A percentile compares a stretch with the other conserved stretches of the same genome.
Evolutionary conservation across 2,797 vertebrate species (phyloP).

Genomic region (Diplodus puntazzo): DNA sequence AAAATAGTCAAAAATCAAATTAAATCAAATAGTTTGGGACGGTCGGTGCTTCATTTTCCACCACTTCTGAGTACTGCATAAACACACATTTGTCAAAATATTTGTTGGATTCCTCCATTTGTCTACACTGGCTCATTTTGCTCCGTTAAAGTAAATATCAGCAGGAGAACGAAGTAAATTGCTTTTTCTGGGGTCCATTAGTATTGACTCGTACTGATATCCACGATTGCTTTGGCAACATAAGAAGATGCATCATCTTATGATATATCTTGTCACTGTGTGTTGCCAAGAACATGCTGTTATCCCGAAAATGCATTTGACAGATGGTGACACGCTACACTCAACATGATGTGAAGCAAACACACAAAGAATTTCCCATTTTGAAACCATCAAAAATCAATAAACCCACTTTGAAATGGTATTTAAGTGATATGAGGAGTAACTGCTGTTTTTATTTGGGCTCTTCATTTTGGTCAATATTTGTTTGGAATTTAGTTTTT

Average conservation of each 20-base stretch:
- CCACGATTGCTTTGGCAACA: slow-evolving; percentile 6
- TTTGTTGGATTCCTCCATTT: not conserved
- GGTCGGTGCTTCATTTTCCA: not conserved
- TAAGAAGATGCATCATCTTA: not conserved
- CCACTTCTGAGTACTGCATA: not conserved
- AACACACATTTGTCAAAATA: not conserved
- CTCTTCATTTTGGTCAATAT: not conserved
- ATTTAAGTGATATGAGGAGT: not conserved
- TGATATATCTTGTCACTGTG: slow-evolving; percentile 2
- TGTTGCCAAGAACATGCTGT: slow-evolving; percentile 29
- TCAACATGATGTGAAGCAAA: slow-evolving; percentile 8
- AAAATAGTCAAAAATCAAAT: not conserved
- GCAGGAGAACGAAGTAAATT: not conserved
- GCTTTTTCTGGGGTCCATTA: not conserved
- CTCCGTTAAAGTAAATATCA: slow-evolving; percentile 2
- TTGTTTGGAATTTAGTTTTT: not conserved
- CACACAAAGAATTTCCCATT: not conserved
- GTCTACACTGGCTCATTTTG: not conserved
- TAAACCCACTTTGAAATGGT: not conserved
- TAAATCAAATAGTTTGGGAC: not conserved
- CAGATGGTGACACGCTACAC: slow-evolving; percentile 30
- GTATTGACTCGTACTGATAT: not conserved
- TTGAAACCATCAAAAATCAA: not conserved
- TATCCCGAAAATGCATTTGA: slow-evolving; percentile 19
- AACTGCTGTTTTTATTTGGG: not conserved